phyloP scores from a whole-genome alignment of 1,140 invertebrate species.

The Hormaphis cornu region DNA sequence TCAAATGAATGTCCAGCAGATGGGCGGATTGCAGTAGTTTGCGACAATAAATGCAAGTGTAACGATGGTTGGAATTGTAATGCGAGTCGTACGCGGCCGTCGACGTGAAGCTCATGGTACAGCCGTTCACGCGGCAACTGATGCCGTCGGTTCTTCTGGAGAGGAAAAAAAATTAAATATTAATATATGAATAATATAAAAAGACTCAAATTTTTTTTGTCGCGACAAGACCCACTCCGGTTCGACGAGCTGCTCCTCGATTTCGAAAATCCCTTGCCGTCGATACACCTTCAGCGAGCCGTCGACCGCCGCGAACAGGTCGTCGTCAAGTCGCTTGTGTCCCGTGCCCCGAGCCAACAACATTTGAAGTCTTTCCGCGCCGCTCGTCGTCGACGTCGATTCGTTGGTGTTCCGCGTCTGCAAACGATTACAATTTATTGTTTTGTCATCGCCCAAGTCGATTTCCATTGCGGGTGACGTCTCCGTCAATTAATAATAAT shows the following conservation, averaged over 20 bases:
- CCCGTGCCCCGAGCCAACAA: not conserved
- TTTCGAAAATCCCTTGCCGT: constrained; percentile 5
- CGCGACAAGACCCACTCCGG: not conserved
- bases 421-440: too few relatives aligned
- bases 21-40: constrained; percentile 11
- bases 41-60: constrained; percentile 5
- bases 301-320: not conserved
- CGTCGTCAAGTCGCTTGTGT: not conserved
- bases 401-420: too few relatives aligned
- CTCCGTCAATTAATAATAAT: too few relatives aligned
- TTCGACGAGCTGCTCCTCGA: not conserved
- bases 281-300: not conserved
- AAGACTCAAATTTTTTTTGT: too few relatives aligned
- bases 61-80: constrained; percentile 27
- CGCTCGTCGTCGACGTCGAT: too few relatives aligned
- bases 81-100: not conserved
- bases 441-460: too few relatives aligned
- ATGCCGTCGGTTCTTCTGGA: not conserved
- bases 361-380: not conserved
- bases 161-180: not conserved
- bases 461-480: too few relatives aligned
- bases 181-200: too few relatives aligned
- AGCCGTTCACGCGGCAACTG: constrained; percentile 13
- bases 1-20: constrained; percentile 19
- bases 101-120: not conserved